Evolutionary conservation across 2,888 invertebrate species (phyloP).

Genomic region (Tetropium fuscum): DNA sequence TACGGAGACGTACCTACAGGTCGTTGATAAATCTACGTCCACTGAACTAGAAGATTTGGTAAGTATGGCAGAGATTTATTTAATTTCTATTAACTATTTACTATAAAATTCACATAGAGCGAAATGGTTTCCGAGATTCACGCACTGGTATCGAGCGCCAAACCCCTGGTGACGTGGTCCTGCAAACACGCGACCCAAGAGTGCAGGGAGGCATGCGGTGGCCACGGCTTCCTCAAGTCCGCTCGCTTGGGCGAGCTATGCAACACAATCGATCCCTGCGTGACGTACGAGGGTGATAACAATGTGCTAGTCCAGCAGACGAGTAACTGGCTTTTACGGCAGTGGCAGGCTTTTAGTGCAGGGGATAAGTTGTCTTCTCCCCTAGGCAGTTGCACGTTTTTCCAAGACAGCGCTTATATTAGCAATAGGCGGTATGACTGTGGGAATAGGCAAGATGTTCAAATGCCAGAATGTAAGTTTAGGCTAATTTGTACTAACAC

Average conservation of each 20-base stretch:
- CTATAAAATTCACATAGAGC: conserved; percentile 71
- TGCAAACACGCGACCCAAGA: conserved; percentile 83
- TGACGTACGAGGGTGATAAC: conserved; percentile 95
- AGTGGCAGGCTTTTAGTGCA: conserved; percentile 69
- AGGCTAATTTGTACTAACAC: too few relatives aligned
- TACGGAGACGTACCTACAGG: conserved; percentile 74
- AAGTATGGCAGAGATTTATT: too few relatives aligned
- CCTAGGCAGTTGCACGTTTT: conserved; percentile 77
- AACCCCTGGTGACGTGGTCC: conserved; percentile 82
- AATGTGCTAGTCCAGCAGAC: conserved; percentile 92
- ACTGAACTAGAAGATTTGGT: conserved; percentile 58
- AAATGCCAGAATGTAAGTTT: conserved; percentile 63
- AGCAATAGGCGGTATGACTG: conserved; percentile 63
- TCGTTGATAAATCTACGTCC: conserved; percentile 74
- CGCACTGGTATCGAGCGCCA: conserved; percentile 76
- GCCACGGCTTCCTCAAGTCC: conserved; percentile 87
- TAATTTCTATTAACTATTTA: too few relatives aligned
- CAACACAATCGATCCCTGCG: conserved; percentile 88
- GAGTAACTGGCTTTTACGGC: conserved; percentile 85
- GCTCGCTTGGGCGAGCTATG: conserved; percentile 87
- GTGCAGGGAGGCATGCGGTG: conserved; percentile 89
- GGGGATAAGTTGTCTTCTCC: conserved; percentile 73
- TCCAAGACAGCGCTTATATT: conserved; percentile 69
- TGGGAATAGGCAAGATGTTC: conserved; percentile 55
- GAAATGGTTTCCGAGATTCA: conserved; percentile 78